Percentiles rank a stretch among this genome's conserved stretches.
phyloP scores from a whole-genome alignment of 2,113 vertebrate species.

The Paramormyrops kingsleyae region DNA sequence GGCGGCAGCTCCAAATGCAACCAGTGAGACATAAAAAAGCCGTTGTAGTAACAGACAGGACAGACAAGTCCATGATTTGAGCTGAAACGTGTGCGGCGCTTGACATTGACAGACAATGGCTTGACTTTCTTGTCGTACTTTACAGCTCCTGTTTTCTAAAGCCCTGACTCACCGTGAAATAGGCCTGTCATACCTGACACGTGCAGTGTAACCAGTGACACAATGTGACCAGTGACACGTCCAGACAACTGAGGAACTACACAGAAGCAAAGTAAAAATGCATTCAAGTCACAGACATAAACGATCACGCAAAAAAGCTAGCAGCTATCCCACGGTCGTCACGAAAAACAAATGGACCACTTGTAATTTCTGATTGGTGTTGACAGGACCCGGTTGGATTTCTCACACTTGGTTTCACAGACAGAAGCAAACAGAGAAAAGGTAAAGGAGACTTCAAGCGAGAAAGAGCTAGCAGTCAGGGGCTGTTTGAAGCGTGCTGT shows the following conservation, averaged over 20 bases:
- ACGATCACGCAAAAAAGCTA: conserved; percentile 70
- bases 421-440: conserved; percentile 78
- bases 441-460: conserved; percentile 73
- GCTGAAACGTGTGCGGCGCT: conserved; percentile 44
- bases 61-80: conserved; percentile 56
- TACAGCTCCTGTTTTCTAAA: conserved; percentile 45
- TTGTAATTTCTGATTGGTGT: conserved; percentile 68
- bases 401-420: conserved; percentile 79
- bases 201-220: conserved; percentile 73
- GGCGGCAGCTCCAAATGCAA: conserved; percentile 38
- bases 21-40: conserved; percentile 27
- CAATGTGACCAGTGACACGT: conserved; percentile 72
- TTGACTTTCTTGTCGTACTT: conserved; percentile 39
- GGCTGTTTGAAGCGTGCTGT: conserved; percentile 68
- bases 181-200: conserved; percentile 49
- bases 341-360: conserved; percentile 69
- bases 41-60: conserved; percentile 54
- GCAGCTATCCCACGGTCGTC: conserved; percentile 67
- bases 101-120: conserved; percentile 42
- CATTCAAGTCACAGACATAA: conserved; percentile 94
- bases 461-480: conserved; percentile 56
- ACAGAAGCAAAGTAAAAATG: conserved; percentile 99
- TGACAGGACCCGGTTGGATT: conserved; percentile 71
- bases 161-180: conserved; percentile 44
- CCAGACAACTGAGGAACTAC: conserved; percentile 74